Evolutionary conservation across 2,113 vertebrate genomes (phyloP).

Genomic region (Triplophysa tibetana): DNA sequence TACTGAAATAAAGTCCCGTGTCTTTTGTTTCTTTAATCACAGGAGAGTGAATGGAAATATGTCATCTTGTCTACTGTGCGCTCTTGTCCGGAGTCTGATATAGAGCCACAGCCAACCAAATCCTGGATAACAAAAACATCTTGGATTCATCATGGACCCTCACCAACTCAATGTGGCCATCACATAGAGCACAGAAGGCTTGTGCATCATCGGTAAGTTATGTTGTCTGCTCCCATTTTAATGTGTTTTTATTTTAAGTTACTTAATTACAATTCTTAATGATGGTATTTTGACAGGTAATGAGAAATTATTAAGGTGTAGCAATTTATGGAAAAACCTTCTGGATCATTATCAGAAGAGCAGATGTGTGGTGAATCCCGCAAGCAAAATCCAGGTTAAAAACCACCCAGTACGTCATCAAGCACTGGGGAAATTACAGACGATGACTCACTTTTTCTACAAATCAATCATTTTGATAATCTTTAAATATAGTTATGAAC

Average conservation of each 20-base stretch:
- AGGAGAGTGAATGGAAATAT: constrained; percentile 84
- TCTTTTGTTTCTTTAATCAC: constrained; percentile 10
- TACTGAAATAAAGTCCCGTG: neutral
- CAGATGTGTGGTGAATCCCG: constrained; percentile 45
- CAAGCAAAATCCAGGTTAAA: constrained; percentile 40
- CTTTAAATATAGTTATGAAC: neutral
- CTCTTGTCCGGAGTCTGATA: constrained; percentile 61
- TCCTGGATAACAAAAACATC: constrained; percentile 74
- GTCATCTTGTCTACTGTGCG: constrained; percentile 80
- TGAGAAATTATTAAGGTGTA: constrained; percentile 40
- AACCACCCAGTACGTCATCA: neutral
- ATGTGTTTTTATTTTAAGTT: neutral
- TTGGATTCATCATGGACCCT: constrained; percentile 76
- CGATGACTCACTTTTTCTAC: neutral
- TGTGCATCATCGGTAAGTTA: constrained; percentile 80
- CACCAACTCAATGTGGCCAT: constrained; percentile 82
- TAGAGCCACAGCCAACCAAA: constrained; percentile 72
- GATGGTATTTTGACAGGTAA: constrained; percentile 42
- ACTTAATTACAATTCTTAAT: neutral
- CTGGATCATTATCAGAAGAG: constrained; percentile 46
- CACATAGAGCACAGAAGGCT: constrained; percentile 81
- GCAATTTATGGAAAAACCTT: constrained; percentile 44
- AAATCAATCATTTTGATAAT: too few relatives aligned
- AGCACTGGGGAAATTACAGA: neutral
- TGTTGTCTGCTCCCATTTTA: neutral